These are phyloP conservation scores for Gobio occitaniae DNA, from an alignment of 2,797 vertebrate species.

Conservation along the genomic window DNA sequence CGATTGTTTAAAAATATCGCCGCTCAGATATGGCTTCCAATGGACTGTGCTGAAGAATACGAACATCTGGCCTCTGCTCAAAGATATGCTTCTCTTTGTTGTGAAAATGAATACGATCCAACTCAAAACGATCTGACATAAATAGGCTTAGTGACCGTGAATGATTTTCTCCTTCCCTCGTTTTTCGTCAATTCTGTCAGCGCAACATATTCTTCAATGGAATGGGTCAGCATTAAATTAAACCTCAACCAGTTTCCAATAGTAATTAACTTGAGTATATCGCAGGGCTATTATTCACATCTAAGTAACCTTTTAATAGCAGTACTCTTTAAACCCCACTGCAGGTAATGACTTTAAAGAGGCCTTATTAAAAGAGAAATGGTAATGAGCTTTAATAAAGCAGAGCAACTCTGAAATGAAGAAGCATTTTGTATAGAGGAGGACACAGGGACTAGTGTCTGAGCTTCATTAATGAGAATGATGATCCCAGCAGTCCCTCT, in stretches of 20 bases:
- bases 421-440: slow-evolving; percentile 95
- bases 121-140: slow-evolving; percentile 86
- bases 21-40: slow-evolving; percentile 73
- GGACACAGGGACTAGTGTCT: slow-evolving; percentile 91
- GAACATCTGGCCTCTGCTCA: slow-evolving; percentile 76
- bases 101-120: slow-evolving; percentile 83
- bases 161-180: slow-evolving; percentile 71
- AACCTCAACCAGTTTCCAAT: slow-evolving; percentile 99
- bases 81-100: slow-evolving; percentile 77
- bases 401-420: slow-evolving; percentile 99
- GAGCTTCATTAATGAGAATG: slow-evolving; percentile 95
- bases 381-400: slow-evolving; percentile 99
- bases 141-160: slow-evolving; percentile 92
- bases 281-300: slow-evolving; percentile 99
- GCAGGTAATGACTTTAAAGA: slow-evolving; percentile 99
- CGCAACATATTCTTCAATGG: slow-evolving; percentile 94
- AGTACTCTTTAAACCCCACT: slow-evolving; percentile 98
- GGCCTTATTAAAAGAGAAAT: slow-evolving; percentile 99
- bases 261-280: slow-evolving; percentile 99
- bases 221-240: slow-evolving; percentile 98
- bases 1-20: slow-evolving; percentile 71
- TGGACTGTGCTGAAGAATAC: slow-evolving; percentile 72
- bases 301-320: slow-evolving; percentile 99
- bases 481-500: slow-evolving; percentile 93
- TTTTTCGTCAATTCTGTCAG: slow-evolving; percentile 91